These are phyloP conservation scores for Leptoclinus maculatus DNA, from an alignment of 2,797 vertebrate genomes.

Conservation along the genomic window DNA sequence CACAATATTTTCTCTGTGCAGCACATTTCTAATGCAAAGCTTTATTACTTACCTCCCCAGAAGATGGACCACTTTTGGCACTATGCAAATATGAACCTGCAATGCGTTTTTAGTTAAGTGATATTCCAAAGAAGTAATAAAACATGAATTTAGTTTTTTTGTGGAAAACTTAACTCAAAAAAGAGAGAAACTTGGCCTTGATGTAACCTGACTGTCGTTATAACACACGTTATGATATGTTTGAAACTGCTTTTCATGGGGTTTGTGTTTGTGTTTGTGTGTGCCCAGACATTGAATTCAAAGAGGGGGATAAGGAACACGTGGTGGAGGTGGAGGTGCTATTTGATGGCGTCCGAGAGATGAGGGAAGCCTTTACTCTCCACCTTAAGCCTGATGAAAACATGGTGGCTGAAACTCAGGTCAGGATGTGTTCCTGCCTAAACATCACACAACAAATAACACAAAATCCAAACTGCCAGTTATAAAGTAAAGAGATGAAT, in stretches of 20 bases:
- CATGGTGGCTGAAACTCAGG: constrained; percentile 95
- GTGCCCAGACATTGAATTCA: constrained; percentile 91
- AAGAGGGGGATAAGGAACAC: constrained; percentile 89
- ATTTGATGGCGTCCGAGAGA: constrained; percentile 90
- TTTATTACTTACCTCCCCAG: constrained; percentile 43
- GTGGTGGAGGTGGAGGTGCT: constrained; percentile 91
- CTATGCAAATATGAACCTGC: constrained; percentile 55
- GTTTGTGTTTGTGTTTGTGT: constrained; percentile 38
- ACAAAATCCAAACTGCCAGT: constrained; percentile 21
- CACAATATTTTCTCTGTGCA: constrained; percentile 45
- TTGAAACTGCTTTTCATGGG: constrained; percentile 21
- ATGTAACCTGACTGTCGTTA: constrained; percentile 8
- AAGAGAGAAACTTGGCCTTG: constrained; percentile 16
- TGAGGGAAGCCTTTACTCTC: constrained; percentile 95
- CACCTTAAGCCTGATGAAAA: constrained; percentile 95
- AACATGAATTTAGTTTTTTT: constrained; percentile 23
- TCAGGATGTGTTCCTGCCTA: constrained; percentile 49
- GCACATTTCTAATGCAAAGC: constrained; percentile 62
- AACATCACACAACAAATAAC: not conserved
- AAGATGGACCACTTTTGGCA: constrained; percentile 56
- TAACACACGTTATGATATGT: constrained; percentile 4
- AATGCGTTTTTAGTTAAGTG: constrained; percentile 47
- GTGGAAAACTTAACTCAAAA: constrained; percentile 28
- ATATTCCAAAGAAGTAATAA: constrained; percentile 45
- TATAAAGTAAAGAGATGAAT: constrained; percentile 28